Conservation (phyloP, 2,888 invertebrate genomes). For the Amphiduros pacificus region DNA sequence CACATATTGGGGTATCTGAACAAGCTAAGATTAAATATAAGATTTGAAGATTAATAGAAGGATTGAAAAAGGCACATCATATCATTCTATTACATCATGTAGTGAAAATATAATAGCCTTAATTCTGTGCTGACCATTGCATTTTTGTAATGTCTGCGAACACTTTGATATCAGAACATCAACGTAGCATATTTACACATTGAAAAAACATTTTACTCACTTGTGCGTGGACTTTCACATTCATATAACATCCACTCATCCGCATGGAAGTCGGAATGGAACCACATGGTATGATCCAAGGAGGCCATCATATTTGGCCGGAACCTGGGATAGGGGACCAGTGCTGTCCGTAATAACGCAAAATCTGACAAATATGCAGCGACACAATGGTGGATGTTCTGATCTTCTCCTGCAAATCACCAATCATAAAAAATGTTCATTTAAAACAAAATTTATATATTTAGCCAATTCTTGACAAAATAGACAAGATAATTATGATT, state of each 20-base stretch:
- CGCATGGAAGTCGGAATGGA: conserved; percentile 58
- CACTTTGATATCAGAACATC: too few relatives aligned
- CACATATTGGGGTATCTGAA: too few relatives aligned
- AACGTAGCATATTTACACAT: too few relatives aligned
- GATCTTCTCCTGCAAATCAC: conserved; percentile 43
- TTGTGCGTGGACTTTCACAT: conserved; percentile 54
- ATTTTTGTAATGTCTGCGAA: too few relatives aligned
- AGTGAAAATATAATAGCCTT: too few relatives aligned
- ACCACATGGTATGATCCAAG: conserved; percentile 61
- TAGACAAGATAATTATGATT: too few relatives aligned
- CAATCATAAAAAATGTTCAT: too few relatives aligned
- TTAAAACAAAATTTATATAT: too few relatives aligned
- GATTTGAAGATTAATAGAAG: not conserved
- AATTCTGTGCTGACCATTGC: too few relatives aligned
- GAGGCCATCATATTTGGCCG: conserved; percentile 40
- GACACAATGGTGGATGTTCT: conserved; percentile 57
- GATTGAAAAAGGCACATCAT: not conserved
- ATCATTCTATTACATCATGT: too few relatives aligned
- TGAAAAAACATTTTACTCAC: too few relatives aligned
- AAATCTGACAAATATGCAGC: conserved; percentile 60
- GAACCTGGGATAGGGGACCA: conserved; percentile 41
- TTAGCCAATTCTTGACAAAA: too few relatives aligned
- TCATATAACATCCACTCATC: conserved; percentile 62
- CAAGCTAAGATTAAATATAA: not conserved
- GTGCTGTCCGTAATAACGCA: conserved; percentile 46